A percentile compares a stretch with the other conserved stretches of the same genome.
Conservation (phyloP, 2,888 invertebrate genomes). For the Drosophila kanekoi region DNA sequence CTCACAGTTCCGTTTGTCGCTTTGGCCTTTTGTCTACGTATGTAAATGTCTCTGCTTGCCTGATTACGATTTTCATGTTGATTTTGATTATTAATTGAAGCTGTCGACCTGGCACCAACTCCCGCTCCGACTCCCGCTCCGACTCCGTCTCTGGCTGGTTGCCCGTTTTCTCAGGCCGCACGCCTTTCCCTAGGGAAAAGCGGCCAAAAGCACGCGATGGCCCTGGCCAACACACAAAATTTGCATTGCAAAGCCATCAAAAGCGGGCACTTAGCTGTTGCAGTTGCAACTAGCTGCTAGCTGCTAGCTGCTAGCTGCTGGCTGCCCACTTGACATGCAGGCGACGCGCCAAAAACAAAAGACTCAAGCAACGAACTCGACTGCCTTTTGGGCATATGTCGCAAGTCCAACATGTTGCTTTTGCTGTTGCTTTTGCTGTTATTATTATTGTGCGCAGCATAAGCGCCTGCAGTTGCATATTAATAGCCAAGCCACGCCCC, state of each 20-base stretch:
- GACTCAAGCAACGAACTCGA: constrained; percentile 61
- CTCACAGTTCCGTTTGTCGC: constrained; percentile 38
- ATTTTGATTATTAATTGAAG: constrained; percentile 22
- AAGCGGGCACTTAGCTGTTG: constrained; percentile 16
- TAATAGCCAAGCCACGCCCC: constrained; percentile 29
- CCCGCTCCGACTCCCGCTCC: neutral
- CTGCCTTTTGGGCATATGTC: constrained; percentile 49
- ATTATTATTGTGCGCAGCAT: constrained; percentile 21
- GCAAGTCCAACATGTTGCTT: constrained; percentile 17
- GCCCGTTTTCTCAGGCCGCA: constrained; percentile 41
- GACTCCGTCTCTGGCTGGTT: neutral
- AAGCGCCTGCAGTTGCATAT: constrained; percentile 55
- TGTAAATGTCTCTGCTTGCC: constrained; percentile 21
- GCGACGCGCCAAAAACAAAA: constrained; percentile 48
- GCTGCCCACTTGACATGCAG: constrained; percentile 36
- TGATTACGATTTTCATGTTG: constrained; percentile 2
- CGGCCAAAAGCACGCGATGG: constrained; percentile 47
- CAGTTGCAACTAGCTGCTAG: constrained; percentile 2
- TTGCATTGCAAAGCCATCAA: constrained; percentile 55
- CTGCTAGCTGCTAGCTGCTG: too few relatives aligned
- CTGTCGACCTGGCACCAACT: neutral
- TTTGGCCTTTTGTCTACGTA: constrained; percentile 35
- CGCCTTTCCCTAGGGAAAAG: constrained; percentile 61
- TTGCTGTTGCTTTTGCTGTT: constrained; percentile 14
- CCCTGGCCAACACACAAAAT: constrained; percentile 17